Percentiles rank a stretch among this genome's conserved stretches.
phyloP scores from a whole-genome alignment of 23 tunicate genomes.

The Halocynthia roretzi region DNA sequence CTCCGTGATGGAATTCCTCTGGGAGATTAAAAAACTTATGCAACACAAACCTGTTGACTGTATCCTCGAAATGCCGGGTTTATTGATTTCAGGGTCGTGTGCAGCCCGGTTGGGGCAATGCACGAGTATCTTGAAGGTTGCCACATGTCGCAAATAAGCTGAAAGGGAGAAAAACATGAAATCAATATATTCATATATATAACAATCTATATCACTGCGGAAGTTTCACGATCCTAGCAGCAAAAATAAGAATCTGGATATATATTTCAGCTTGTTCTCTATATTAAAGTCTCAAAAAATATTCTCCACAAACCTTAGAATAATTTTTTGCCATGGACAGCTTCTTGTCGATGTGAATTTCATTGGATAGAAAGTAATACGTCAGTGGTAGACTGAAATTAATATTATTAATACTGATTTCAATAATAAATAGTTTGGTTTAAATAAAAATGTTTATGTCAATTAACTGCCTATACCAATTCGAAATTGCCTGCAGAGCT shows the following conservation, averaged over 20 bases:
- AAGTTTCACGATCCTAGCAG: no score
- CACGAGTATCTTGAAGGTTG: conserved; percentile 29
- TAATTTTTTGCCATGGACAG: background rate
- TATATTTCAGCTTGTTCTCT: no score
- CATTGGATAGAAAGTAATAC: background rate
- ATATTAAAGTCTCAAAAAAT: no score
- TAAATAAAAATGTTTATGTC: no score
- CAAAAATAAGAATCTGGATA: no score
- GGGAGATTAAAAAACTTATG: background rate
- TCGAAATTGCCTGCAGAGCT: conserved; percentile 88
- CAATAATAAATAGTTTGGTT: no score
- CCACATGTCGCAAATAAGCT: conserved; percentile 62
- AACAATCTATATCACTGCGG: no score
- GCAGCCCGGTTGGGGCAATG: conserved; percentile 53
- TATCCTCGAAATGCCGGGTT: conserved; percentile 81
- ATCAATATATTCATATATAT: no score
- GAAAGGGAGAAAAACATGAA: conserved; percentile 7
- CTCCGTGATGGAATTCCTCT: no score
- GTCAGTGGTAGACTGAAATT: conserved; percentile 14
- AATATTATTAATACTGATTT: no score
- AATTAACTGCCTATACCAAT: conserved; percentile 34
- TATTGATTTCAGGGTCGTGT: conserved; percentile 32
- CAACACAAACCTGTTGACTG: conserved; percentile 63
- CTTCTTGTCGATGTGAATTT: background rate
- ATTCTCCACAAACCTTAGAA: background rate